phyloP scores from a whole-genome alignment of 1,140 invertebrate genomes.

The Lepidotrigona ventralis region DNA sequence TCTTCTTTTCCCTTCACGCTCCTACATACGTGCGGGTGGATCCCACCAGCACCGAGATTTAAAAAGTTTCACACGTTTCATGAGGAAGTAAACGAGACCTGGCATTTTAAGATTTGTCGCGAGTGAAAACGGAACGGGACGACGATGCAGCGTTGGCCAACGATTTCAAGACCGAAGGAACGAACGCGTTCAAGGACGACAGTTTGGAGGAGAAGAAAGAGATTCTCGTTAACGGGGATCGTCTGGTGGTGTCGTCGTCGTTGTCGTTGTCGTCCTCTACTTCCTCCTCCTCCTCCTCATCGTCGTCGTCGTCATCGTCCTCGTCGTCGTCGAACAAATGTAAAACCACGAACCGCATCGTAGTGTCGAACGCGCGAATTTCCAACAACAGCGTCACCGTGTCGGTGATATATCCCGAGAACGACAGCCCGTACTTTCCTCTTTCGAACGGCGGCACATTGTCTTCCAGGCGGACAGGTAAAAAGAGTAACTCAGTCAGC shows the following conservation, averaged over 20 bases:
- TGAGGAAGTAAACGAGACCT: neutral
- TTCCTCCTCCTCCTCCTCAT: neutral
- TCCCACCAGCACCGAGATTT: neutral
- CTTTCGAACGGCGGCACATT: neutral
- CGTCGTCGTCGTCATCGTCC: neutral
- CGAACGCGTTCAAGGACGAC: conserved; percentile 1
- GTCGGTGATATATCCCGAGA: conserved; percentile 59
- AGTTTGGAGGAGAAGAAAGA: conserved; percentile 26
- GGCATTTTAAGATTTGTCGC: conserved; percentile 33
- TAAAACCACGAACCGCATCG: conserved; percentile 49
- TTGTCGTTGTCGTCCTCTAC: neutral
- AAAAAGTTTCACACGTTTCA: neutral
- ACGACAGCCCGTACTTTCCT: neutral
- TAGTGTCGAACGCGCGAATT: conserved; percentile 54
- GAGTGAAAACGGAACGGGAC: neutral
- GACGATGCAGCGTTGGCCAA: neutral
- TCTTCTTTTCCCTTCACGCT: neutral
- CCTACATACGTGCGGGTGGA: neutral
- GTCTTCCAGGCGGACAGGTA: neutral
- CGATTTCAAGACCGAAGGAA: neutral
- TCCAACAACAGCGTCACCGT: conserved; percentile 61
- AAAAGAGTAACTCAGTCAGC: neutral
- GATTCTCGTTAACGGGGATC: neutral
- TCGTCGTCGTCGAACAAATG: neutral
- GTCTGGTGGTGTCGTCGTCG: neutral